Evolutionary conservation across 2,888 invertebrate genomes (phyloP).

Genomic region (Drosophila longiperda): DNA sequence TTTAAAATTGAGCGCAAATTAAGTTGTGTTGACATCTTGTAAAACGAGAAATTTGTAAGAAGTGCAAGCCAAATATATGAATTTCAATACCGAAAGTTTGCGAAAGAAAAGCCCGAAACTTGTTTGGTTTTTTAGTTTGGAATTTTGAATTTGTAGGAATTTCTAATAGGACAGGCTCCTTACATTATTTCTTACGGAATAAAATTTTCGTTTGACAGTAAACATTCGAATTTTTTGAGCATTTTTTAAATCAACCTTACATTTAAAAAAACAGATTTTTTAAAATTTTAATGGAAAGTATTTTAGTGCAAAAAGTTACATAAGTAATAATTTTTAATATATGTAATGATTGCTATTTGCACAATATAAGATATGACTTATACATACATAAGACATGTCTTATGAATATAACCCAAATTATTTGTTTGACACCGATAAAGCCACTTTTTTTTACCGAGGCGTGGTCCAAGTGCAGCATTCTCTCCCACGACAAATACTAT

Average conservation of each 20-base stretch:
- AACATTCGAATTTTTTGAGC: background rate
- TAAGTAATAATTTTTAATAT: no score
- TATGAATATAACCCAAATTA: background rate
- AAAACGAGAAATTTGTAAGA: slow-evolving; percentile 10
- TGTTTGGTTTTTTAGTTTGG: background rate
- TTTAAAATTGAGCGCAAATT: slow-evolving; percentile 48
- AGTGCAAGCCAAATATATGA: slow-evolving; percentile 25
- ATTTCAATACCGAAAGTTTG: slow-evolving; percentile 26
- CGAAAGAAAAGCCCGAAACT: slow-evolving; percentile 17
- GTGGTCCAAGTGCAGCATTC: slow-evolving; percentile 34
- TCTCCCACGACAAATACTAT: slow-evolving; percentile 50
- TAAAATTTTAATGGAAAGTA: background rate
- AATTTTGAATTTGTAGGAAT: slow-evolving; percentile 45
- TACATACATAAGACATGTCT: background rate
- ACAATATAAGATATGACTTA: background rate
- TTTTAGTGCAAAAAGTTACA: background rate
- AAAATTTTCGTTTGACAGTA: background rate
- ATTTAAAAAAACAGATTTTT: background rate
- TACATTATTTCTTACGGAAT: slow-evolving; percentile 4
- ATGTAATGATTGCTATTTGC: background rate
- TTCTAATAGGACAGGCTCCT: slow-evolving; percentile 1
- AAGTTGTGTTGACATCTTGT: slow-evolving; percentile 61
- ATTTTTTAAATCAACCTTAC: background rate
- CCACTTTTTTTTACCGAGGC: slow-evolving; percentile 9
- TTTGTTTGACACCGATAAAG: slow-evolving; percentile 19